Conservation (phyloP, 2,888 invertebrate species). For the Saturnia japonica region DNA sequence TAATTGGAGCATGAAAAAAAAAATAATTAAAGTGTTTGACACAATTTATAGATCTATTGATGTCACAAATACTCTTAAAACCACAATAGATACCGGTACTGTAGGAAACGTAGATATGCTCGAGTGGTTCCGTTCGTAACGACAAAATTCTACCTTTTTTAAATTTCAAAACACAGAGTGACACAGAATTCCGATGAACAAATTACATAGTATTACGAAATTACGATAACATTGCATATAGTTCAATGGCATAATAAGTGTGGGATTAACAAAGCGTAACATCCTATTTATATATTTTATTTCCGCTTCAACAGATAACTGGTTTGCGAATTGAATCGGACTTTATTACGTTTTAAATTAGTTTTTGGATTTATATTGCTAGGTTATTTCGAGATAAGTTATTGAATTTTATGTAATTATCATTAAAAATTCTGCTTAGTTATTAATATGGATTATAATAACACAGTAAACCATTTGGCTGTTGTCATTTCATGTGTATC, state of each 20-base stretch:
- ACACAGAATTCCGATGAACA: slow-evolving; percentile 34
- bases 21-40: neutral
- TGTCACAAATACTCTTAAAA: neutral
- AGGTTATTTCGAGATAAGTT: no score
- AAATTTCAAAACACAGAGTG: slow-evolving; percentile 33
- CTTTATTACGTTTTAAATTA: neutral
- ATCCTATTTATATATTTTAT: slow-evolving; percentile 25
- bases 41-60: neutral
- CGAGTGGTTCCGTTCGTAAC: slow-evolving; percentile 20
- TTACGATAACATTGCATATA: slow-evolving; percentile 37
- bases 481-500: no score
- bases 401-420: no score
- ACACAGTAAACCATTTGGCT: no score
- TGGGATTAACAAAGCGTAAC: slow-evolving; percentile 31
- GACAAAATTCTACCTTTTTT: slow-evolving; percentile 24
- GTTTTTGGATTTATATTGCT: neutral
- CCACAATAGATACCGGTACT: neutral
- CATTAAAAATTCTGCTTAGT: no score
- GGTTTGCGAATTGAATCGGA: neutral
- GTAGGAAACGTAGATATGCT: neutral
- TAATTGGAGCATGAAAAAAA: neutral
- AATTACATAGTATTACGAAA: slow-evolving; percentile 42
- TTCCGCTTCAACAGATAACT: slow-evolving; percentile 22
- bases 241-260: slow-evolving; percentile 39
- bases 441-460: no score